A percentile compares a stretch with the other conserved stretches of the same genome.
These are phyloP conservation scores for Zosterops pallidus DNA, from an alignment of 2,113 vertebrate genomes.

Conservation along the genomic window DNA sequence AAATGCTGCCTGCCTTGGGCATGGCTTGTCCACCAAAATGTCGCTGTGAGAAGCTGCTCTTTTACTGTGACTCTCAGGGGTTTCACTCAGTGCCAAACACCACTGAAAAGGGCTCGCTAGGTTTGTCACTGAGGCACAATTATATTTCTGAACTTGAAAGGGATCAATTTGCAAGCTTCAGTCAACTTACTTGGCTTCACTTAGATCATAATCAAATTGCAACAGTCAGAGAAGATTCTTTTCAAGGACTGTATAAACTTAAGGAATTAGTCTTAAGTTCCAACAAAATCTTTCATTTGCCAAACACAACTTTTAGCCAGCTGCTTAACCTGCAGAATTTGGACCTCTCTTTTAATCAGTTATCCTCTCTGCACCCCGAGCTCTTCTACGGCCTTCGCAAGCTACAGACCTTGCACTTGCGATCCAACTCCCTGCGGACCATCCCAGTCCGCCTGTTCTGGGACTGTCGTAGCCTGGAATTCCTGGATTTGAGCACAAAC, in stretches of 20 bases:
- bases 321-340: constrained; percentile 98
- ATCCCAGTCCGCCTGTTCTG: constrained; percentile 96
- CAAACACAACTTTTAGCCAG: constrained; percentile 99
- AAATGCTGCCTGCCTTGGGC: constrained; percentile 94
- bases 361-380: constrained; percentile 94
- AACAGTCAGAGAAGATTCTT: constrained; percentile 94
- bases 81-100: constrained; percentile 95
- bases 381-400: constrained; percentile 96
- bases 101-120: constrained; percentile 95
- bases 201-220: constrained; percentile 99
- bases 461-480: constrained; percentile 98
- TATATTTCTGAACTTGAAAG: constrained; percentile 93
- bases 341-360: constrained; percentile 98
- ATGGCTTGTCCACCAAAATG: constrained; percentile 99
- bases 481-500: constrained; percentile 96
- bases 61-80: constrained; percentile 99
- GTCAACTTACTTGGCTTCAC: constrained; percentile 98
- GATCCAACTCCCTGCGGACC: constrained; percentile 96
- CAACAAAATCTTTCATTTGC: constrained; percentile 98
- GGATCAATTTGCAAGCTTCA: constrained; percentile 97
- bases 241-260: constrained; percentile 98
- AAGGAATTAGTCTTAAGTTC: constrained; percentile 98
- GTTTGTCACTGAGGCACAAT: constrained; percentile 98
- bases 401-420: constrained; percentile 95
- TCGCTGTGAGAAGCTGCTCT: constrained; percentile 99